phyloP scores from a whole-genome alignment of 2,113 vertebrate genomes.

The Catharus fuscescens region DNA sequence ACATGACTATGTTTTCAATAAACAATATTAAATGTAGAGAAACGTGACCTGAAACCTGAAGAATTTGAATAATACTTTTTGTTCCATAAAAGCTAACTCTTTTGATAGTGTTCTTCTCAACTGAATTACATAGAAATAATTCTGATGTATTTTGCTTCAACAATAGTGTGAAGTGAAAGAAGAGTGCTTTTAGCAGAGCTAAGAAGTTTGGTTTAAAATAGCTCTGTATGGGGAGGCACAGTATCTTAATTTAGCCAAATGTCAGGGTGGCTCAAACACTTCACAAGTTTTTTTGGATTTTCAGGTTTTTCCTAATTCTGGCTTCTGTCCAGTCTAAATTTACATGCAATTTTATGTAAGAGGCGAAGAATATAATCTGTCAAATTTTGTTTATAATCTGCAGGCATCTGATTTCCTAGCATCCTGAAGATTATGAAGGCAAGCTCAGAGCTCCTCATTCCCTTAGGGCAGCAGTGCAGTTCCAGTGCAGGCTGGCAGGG shows the following conservation, averaged over 20 bases:
- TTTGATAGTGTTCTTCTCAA: background rate
- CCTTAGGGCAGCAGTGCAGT: fast-evolving
- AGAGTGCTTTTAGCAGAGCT: background rate
- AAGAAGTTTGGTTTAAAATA: conserved; percentile 40
- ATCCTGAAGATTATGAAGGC: background rate
- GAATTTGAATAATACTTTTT: background rate
- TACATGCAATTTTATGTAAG: background rate
- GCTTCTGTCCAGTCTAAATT: background rate
- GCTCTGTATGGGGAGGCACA: background rate
- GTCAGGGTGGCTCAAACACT: background rate
- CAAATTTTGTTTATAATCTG: background rate
- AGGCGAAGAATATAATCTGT: background rate
- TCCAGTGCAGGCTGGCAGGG: background rate
- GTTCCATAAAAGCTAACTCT: background rate
- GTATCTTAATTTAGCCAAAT: conserved; percentile 19
- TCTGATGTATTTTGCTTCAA: background rate
- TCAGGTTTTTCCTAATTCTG: conserved; percentile 39
- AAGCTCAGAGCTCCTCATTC: background rate
- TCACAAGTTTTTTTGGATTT: background rate
- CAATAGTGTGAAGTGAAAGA: background rate
- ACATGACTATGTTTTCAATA: background rate
- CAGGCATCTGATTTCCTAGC: background rate
- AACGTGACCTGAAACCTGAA: background rate
- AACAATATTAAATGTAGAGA: background rate
- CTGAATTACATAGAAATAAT: background rate